phyloP scores from a whole-genome alignment of 1,140 invertebrate genomes.

The Papilio polytes region DNA sequence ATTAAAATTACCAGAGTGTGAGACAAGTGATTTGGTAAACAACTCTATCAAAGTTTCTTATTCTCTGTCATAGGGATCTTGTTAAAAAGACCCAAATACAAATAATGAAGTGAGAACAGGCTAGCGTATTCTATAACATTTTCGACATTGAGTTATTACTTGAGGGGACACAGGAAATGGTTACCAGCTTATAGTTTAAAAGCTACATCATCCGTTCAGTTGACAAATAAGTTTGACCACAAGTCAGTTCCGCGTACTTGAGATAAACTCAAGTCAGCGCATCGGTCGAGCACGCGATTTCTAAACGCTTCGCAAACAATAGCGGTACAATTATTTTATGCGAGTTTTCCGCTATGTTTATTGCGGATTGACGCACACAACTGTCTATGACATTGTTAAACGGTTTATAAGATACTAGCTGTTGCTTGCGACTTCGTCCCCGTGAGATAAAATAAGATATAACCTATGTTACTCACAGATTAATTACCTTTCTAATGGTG shows the following conservation, averaged over 20 bases:
- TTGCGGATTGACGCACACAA: neutral
- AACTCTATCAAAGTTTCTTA: too few relatives aligned
- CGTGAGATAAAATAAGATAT: too few relatives aligned
- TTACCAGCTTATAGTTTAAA: neutral
- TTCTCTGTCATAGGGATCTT: too few relatives aligned
- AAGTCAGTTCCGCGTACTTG: constrained; percentile 12
- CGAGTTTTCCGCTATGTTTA: constrained; percentile 2
- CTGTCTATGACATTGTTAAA: neutral
- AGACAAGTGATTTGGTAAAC: too few relatives aligned
- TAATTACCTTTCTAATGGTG: too few relatives aligned
- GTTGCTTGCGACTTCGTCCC: too few relatives aligned
- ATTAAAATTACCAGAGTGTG: too few relatives aligned
- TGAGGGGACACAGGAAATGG: neutral
- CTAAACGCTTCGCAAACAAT: constrained; percentile 14
- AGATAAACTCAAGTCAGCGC: neutral
- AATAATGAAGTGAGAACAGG: too few relatives aligned
- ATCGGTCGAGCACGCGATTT: neutral
- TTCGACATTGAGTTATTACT: neutral
- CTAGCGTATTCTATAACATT: neutral
- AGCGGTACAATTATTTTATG: neutral
- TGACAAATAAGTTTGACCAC: neutral
- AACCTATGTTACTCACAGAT: too few relatives aligned
- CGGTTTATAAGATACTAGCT: too few relatives aligned
- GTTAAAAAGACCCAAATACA: too few relatives aligned
- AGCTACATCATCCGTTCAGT: neutral